A percentile compares a stretch with the other conserved stretches of the same genome.
phyloP scores from a whole-genome alignment of 2,888 invertebrate genomes.

The Listrodromus nycthemerus region DNA sequence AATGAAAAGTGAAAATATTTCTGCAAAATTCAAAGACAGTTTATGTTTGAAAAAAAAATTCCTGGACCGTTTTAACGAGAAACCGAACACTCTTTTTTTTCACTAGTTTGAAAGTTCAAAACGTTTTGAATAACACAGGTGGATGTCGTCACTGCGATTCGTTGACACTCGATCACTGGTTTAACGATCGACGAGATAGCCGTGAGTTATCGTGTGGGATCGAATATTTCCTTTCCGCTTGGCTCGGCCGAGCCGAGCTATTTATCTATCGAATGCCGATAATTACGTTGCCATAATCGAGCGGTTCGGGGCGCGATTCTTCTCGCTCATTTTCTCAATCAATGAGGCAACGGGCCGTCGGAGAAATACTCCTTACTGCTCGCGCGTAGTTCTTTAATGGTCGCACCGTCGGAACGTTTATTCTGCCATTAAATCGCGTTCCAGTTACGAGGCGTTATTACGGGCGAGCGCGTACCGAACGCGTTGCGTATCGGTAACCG shows the following conservation, averaged over 20 bases:
- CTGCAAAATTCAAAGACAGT: neutral
- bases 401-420: slow-evolving; percentile 58
- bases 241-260: neutral
- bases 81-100: no score
- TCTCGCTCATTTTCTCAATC: slow-evolving; percentile 24
- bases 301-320: slow-evolving; percentile 13
- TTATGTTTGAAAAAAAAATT: no score
- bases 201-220: neutral
- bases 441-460: slow-evolving; percentile 63
- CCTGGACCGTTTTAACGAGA: no score
- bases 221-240: neutral
- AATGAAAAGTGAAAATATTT: no score
- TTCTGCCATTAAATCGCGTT: slow-evolving; percentile 65
- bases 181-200: neutral
- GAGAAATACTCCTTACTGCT: slow-evolving; percentile 23
- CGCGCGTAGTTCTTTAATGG: slow-evolving; percentile 25
- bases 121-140: no score
- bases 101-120: no score
- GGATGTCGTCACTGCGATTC: no score
- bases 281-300: neutral
- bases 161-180: no score
- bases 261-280: neutral
- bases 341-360: neutral
- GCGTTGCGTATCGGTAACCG: slow-evolving; percentile 12
- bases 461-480: slow-evolving; percentile 15